These are phyloP conservation scores for Aplodontia rufa DNA, from an alignment of 2,113 vertebrate genomes.

Conservation along the genomic window DNA sequence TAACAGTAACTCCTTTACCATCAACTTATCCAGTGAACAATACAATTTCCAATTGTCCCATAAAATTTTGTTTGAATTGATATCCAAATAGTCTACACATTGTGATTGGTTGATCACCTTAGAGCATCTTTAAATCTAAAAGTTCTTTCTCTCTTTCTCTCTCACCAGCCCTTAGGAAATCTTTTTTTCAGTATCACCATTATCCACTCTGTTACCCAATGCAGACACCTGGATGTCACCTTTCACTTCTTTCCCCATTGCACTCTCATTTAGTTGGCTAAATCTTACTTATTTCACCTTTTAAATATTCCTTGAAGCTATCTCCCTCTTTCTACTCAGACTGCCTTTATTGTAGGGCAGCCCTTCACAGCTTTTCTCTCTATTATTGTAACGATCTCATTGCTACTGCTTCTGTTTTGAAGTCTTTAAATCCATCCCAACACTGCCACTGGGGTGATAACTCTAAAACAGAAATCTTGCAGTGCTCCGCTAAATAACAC, in stretches of 20 bases:
- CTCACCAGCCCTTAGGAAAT: background rate
- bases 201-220: background rate
- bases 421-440: background rate
- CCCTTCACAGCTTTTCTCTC: background rate
- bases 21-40: background rate
- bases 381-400: background rate
- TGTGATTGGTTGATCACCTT: background rate
- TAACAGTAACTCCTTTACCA: background rate
- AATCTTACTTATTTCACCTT: background rate
- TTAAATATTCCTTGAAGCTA: background rate
- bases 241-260: background rate
- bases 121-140: background rate
- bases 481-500: background rate
- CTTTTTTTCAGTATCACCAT: background rate
- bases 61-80: background rate
- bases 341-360: background rate
- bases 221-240: background rate
- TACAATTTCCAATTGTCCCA: constrained; percentile 24
- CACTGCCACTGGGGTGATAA: background rate
- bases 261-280: background rate
- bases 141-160: background rate
- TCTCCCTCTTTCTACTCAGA: background rate
- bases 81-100: background rate
- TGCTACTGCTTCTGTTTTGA: background rate
- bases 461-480: background rate